Conservation (phyloP, 1,140 invertebrate genomes). For the Contarinia nasturtii region DNA sequence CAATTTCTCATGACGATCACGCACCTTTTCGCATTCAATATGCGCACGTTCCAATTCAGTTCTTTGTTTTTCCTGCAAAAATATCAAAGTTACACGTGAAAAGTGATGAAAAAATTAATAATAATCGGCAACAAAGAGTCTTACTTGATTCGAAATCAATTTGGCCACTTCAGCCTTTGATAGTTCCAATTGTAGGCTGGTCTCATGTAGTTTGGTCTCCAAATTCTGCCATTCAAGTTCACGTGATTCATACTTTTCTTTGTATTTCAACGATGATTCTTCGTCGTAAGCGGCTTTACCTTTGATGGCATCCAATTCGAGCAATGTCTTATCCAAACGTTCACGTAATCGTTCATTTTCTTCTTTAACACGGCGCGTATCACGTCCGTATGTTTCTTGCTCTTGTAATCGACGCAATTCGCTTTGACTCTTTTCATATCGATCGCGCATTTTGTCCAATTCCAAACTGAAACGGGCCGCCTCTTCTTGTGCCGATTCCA, state of each 20-base stretch:
- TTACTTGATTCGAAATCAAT: constrained; percentile 27
- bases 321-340: constrained; percentile 57
- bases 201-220: constrained; percentile 57
- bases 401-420: constrained; percentile 65
- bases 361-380: constrained; percentile 51
- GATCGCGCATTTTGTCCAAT: constrained; percentile 77
- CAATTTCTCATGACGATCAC: constrained; percentile 65
- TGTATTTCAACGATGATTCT: constrained; percentile 61
- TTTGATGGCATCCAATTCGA: constrained; percentile 57
- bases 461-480: constrained; percentile 67
- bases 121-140: too few relatives aligned
- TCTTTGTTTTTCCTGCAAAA: constrained; percentile 54
- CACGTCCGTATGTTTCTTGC: constrained; percentile 45
- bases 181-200: constrained; percentile 58
- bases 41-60: constrained; percentile 55
- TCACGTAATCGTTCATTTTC: constrained; percentile 69
- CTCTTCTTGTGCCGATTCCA: constrained; percentile 80
- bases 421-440: constrained; percentile 63
- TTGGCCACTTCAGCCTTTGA: constrained; percentile 59
- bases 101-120: background rate
- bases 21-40: constrained; percentile 70
- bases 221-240: constrained; percentile 55
- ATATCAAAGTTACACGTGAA: background rate
- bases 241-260: constrained; percentile 50
- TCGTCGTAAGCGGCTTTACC: constrained; percentile 77